Base-by-base conservation (phyloP, 1,140 invertebrate species). In the Drosophila bipectinata region DNA sequence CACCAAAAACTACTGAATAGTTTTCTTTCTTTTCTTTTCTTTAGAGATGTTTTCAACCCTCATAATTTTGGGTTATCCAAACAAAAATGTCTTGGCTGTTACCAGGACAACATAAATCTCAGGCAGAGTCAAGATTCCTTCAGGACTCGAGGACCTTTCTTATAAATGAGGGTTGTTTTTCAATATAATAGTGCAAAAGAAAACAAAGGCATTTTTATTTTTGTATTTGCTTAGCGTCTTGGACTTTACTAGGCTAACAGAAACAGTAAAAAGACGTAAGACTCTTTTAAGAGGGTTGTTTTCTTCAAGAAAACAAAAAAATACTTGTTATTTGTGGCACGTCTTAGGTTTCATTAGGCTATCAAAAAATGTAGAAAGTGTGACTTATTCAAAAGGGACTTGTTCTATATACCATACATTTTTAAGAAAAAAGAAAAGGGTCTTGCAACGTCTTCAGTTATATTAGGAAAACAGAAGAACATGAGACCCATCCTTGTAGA, bases 101-200 rank as follows among this genome's bases (percentile, higher is more conserved):
- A 82, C 34, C 74, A 81, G 79, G 79, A 37, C 24, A 49, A 73
- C 79, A 79, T 59, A 18, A 71, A 24, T 10, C 18, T 7, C n/a
- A 57, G 58, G 6, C 32, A 18, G 64, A 24, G 77, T 4, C 41
- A 68, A 74, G 76, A 74, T 45, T 47, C 26, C 34, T n/a, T 1
- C 10, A 12, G 8, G 4, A 9, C 4, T 18, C 10, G 12, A 37
- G 12, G 34, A 37, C 34, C 8, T 37, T 32, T 12, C 21, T 45
- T 49, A 9, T 3, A 32, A 18, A 12, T 26, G 26, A 75, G 72
- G 72, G 72, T 53, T 66, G 72, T 21, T 66, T 37, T 26, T 12
- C 6, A 10, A n/a, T 15, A 4, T 18, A 7, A 48, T 34, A 4
- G 37, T 30, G 10, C 21, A 30, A 15, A 4, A 30, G 15, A 24